Evolutionary conservation across 2,797 vertebrate species (phyloP).

Genomic region (Miichthys miiuy): DNA sequence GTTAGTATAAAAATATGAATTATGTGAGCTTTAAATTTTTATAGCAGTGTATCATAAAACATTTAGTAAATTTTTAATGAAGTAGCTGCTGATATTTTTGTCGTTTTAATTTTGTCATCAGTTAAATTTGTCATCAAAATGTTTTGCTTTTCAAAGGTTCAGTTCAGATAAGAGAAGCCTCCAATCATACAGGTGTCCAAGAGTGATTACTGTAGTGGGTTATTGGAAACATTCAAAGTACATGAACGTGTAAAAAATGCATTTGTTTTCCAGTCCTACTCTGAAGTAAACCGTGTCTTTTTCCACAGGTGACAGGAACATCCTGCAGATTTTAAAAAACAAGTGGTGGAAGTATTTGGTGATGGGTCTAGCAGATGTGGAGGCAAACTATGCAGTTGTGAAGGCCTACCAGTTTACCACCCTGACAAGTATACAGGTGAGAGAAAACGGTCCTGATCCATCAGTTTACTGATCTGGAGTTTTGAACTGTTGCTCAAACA

Average conservation of each 20-base stretch:
- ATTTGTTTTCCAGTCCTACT: not conserved
- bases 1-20: too few species aligned
- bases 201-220: too few species aligned
- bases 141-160: too few species aligned
- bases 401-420: slow-evolving; percentile 96
- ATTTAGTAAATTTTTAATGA: too few species aligned
- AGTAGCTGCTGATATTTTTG: not conserved
- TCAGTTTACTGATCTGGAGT: too few species aligned
- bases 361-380: slow-evolving; percentile 92
- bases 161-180: too few species aligned
- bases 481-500: too few species aligned
- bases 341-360: slow-evolving; percentile 97
- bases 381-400: slow-evolving; percentile 95
- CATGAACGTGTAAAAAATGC: not conserved
- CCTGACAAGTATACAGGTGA: slow-evolving; percentile 97
- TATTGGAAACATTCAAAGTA: too few species aligned
- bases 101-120: too few species aligned
- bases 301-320: slow-evolving; percentile 84
- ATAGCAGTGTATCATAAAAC: not conserved
- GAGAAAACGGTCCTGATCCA: not conserved
- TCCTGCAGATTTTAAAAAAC: slow-evolving; percentile 89
- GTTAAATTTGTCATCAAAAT: too few species aligned
- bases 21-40: not conserved
- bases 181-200: too few species aligned
- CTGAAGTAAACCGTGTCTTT: not conserved